Base-by-base conservation (phyloP, 2,888 invertebrate species). In the Ectemnius cavifrons region DNA sequence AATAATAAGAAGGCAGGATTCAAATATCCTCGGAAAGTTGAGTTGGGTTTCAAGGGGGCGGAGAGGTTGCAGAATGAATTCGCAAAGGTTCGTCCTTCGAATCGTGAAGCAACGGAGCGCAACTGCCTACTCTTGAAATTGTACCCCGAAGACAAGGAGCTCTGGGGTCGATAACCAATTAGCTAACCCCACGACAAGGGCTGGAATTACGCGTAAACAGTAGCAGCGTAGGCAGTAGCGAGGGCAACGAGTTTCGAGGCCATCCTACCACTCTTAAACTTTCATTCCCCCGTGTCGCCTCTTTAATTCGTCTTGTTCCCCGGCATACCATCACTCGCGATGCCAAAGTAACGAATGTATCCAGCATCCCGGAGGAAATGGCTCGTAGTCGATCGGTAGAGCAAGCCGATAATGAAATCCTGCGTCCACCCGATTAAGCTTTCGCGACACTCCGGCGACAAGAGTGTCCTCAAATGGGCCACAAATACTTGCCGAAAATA, bases 81-180 rank as follows among this genome's bases (percentile, higher is more conserved):
- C 67, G 68, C 60, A 66, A 73, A 63, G 23, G 65, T n/a, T 61
- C 52, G 47, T 57, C 46, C 56, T 37, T 2, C 59, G 18, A 46
- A 28, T 59, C 46, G 13, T 37, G 37, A 76, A 47, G 56, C 63
- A 28, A 8, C 16, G 47, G 57, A 52, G 16, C 20, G 52, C n/a
- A 49, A 73, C 37, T 45, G 45, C 60, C 63, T 45, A 56, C 63
- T 71, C 63, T 65, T 66, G 79, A 79, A 80, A 81, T 78, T 73
- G 76, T 69, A 77, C 74, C 72, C 69, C 37, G 57, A 70, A 72
- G 78, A 75, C 69, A 75, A 68, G 70, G 67, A 60, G 77, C 67
- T 45, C 46, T 23, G 60, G 68, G 77, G 77, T 81, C 79, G 81
- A 82, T 81, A 82, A 82, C 79, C 82, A 81, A 81, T 81, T 81